Percentiles rank a stretch among this genome's conserved stretches.
Conservation (phyloP, 1,140 invertebrate genomes). For the Triops cancriformis region DNA sequence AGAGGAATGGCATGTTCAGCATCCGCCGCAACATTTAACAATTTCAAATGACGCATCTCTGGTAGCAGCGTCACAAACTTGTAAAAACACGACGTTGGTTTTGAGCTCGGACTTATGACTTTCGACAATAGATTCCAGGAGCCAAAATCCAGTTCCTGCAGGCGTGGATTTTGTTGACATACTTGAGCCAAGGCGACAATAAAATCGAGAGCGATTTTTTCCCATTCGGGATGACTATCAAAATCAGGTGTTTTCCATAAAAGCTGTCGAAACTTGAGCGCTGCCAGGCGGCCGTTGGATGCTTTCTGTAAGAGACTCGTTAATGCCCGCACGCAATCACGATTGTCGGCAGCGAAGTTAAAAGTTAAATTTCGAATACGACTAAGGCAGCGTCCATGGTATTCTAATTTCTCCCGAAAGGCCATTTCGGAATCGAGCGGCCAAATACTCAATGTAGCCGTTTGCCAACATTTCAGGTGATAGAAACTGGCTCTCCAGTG, state of each 20-base stretch:
- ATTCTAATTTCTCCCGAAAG: not conserved
- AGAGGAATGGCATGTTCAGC: not conserved
- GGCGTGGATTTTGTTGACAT: not conserved
- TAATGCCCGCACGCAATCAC: not conserved
- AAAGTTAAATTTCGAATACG: not conserved
- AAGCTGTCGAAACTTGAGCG: not conserved
- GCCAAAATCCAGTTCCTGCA: not conserved
- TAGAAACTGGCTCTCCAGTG: not conserved
- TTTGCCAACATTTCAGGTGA: not conserved
- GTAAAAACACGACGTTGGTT: not conserved
- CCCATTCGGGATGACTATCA: constrained; percentile 4
- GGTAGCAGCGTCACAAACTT: not conserved
- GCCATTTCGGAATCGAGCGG: not conserved
- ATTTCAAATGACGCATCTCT: not conserved
- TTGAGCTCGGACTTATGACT: not conserved
- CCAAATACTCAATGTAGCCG: not conserved
- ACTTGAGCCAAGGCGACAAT: not conserved
- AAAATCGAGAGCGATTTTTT: not conserved
- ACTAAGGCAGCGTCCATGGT: not conserved
- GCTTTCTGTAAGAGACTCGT: not conserved
- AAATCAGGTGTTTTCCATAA: constrained; percentile 5
- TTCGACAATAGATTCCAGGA: not conserved
- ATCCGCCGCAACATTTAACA: not conserved
- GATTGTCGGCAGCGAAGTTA: not conserved
- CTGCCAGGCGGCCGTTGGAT: not conserved